Evolutionary conservation across 1,140 invertebrate genomes (phyloP).

Genomic region (Rhagoletis pomonella): DNA sequence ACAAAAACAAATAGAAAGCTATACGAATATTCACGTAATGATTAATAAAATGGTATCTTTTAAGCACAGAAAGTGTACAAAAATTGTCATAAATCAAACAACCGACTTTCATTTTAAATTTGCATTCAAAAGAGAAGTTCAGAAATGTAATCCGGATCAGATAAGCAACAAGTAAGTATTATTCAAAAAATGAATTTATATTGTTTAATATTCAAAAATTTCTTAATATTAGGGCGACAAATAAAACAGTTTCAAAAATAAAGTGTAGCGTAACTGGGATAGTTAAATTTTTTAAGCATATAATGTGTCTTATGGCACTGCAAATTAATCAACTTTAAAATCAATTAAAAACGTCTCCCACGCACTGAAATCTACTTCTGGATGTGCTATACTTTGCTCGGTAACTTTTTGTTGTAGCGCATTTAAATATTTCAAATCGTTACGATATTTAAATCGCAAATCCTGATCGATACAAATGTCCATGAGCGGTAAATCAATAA

Average conservation of each 20-base stretch:
- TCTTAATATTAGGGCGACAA: neutral
- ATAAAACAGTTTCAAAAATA: neutral
- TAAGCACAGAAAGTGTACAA: constrained; percentile 45
- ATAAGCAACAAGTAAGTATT: too few species aligned
- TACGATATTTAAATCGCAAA: constrained; percentile 55
- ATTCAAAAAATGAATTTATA: neutral
- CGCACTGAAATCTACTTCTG: constrained; percentile 54
- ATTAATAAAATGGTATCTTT: constrained; percentile 24
- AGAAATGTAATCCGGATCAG: too few species aligned
- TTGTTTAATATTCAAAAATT: too few species aligned
- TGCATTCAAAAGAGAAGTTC: too few species aligned
- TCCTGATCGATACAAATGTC: constrained; percentile 57
- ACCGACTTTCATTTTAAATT: neutral
- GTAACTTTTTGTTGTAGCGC: constrained; percentile 51
- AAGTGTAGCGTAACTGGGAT: neutral
- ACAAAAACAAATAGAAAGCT: constrained; percentile 10
- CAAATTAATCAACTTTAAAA: constrained; percentile 29
- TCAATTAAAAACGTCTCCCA: constrained; percentile 52
- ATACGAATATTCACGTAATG: constrained; percentile 14
- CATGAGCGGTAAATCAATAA: constrained; percentile 55
- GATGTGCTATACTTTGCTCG: constrained; percentile 52
- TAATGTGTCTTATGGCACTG: neutral
- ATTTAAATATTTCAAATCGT: constrained; percentile 56
- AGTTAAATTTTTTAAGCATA: neutral
- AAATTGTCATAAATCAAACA: constrained; percentile 35